A percentile compares a stretch with the other conserved stretches of the same genome.
Conservation (phyloP, 2,797 vertebrate species). For the Thalassophryne amazonica region DNA sequence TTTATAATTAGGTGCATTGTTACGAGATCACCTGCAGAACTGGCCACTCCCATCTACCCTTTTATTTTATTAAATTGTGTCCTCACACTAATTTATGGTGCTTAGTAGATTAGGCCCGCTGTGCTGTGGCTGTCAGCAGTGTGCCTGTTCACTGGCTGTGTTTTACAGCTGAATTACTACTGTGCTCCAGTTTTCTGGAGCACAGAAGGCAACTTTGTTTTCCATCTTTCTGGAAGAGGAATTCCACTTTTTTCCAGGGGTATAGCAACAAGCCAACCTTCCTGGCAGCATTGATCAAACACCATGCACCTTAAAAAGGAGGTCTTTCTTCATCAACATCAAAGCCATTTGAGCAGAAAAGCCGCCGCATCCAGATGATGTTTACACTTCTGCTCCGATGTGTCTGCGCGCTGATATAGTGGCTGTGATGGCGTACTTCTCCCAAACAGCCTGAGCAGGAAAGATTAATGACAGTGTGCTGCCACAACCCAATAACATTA, state of each 20-base stretch:
- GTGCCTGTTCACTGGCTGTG: no score
- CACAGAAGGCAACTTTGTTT: constrained; percentile 36
- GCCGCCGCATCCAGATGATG: constrained; percentile 81
- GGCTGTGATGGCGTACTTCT: constrained; percentile 54
- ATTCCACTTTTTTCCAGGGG: constrained; percentile 43
- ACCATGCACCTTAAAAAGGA: constrained; percentile 71
- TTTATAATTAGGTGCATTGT: no score
- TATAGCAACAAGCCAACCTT: constrained; percentile 62
- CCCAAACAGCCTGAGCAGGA: constrained; percentile 46
- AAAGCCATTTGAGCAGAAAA: constrained; percentile 85
- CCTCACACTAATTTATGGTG: no score
- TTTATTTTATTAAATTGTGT: no score
- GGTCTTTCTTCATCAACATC: constrained; percentile 84
- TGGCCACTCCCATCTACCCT: no score
- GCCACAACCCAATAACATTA: constrained; percentile 68
- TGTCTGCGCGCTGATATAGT: constrained; percentile 82
- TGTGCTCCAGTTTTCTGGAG: no score
- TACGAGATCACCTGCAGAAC: no score
- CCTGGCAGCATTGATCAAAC: constrained; percentile 75
- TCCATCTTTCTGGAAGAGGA: constrained; percentile 25
- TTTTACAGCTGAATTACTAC: no score
- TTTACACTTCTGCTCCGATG: constrained; percentile 78
- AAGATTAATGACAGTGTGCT: constrained; percentile 74
- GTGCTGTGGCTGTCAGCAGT: no score
- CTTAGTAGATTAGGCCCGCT: no score